phyloP scores from a whole-genome alignment of 2,888 invertebrate genomes.

The Dendrolimus houi region DNA sequence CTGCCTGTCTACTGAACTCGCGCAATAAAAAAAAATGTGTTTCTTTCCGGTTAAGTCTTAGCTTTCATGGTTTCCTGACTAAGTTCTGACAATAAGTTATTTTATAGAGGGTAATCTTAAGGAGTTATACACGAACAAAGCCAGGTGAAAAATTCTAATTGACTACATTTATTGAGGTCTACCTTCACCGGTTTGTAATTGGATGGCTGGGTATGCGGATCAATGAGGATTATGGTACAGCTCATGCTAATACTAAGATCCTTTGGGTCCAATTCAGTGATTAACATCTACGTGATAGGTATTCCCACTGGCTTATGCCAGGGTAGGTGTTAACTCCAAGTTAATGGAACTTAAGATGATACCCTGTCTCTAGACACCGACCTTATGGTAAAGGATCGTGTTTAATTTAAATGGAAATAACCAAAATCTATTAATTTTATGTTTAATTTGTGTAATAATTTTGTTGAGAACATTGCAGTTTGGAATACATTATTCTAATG shows the following conservation, averaged over 20 bases:
- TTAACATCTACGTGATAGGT: constrained; percentile 34
- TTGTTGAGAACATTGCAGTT: too few relatives aligned
- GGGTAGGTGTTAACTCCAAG: constrained; percentile 33
- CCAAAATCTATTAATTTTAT: too few relatives aligned
- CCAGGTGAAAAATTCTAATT: too few relatives aligned
- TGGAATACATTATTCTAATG: too few relatives aligned
- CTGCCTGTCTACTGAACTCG: too few relatives aligned
- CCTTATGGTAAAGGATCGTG: constrained; percentile 2
- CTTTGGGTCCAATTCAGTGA: constrained; percentile 38
- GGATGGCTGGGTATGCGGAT: constrained; percentile 17
- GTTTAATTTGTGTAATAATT: too few relatives aligned
- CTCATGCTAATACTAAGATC: constrained; percentile 23
- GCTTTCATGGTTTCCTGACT: too few relatives aligned
- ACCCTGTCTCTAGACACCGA: constrained; percentile 10
- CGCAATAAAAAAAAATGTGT: too few relatives aligned
- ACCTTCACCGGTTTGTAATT: constrained; percentile 8
- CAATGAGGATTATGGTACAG: constrained; percentile 23
- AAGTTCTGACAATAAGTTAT: too few relatives aligned
- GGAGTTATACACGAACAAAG: too few relatives aligned
- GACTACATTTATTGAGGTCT: not conserved
- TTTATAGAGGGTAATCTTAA: too few relatives aligned
- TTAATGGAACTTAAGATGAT: constrained; percentile 32
- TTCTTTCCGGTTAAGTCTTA: too few relatives aligned
- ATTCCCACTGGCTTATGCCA: constrained; percentile 21
- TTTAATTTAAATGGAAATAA: constrained; percentile 3